A percentile compares a stretch with the other conserved stretches of the same genome.
Evolutionary conservation across 2,113 vertebrate genomes (phyloP).

Genomic region (Oriolus oriolus): DNA sequence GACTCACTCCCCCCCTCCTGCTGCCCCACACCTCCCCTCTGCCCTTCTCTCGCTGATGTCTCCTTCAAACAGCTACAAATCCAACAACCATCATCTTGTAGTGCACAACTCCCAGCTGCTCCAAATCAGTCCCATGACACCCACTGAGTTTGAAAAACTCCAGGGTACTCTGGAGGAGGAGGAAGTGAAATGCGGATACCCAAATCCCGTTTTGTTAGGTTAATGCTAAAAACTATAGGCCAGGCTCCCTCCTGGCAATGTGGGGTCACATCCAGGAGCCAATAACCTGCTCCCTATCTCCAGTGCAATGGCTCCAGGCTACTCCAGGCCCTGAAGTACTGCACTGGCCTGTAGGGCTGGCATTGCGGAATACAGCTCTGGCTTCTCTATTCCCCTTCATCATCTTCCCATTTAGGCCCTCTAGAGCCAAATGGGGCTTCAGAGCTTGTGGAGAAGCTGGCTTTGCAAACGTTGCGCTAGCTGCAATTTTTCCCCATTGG

Average conservation of each 20-base stretch:
- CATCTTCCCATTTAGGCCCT: neutral
- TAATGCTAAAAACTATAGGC: neutral
- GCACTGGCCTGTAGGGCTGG: neutral
- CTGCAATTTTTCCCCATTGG: neutral
- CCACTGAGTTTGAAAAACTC: neutral
- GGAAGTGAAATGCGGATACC: neutral
- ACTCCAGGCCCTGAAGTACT: neutral
- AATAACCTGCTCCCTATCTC: neutral
- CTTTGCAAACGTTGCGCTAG: neutral
- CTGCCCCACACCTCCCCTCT: neutral
- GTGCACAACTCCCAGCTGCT: neutral
- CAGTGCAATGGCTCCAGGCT: neutral
- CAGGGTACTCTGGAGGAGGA: neutral
- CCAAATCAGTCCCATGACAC: neutral
- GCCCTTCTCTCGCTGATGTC: neutral
- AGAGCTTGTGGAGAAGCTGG: neutral
- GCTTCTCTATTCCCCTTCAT: neutral
- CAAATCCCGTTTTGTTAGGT: neutral
- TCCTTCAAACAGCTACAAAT: neutral
- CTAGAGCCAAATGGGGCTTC: neutral
- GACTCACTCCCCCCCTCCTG: neutral
- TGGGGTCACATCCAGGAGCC: fast-evolving
- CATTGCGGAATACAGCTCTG: neutral
- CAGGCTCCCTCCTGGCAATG: neutral
- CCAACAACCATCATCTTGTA: too few species aligned